These are phyloP conservation scores for Kryphioiulus occultus DNA, from an alignment of 2,888 invertebrate genomes.

Conservation along the genomic window DNA sequence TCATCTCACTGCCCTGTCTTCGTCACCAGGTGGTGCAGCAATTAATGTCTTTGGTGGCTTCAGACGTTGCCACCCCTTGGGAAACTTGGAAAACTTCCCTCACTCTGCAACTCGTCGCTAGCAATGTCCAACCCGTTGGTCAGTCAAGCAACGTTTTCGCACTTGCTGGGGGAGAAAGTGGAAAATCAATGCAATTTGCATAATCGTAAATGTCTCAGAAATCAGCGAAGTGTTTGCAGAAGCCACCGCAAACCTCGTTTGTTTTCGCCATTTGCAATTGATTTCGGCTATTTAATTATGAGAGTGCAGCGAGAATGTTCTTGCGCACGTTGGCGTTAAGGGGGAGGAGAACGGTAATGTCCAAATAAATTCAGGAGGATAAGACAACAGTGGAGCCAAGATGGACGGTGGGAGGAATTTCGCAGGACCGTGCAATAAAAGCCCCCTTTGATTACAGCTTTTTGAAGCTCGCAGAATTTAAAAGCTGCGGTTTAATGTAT, in stretches of 20 bases:
- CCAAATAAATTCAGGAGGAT: neutral
- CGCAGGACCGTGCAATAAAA: neutral
- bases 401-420: neutral
- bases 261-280: constrained; percentile 5
- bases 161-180: neutral
- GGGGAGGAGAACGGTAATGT: neutral
- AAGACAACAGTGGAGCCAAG: neutral
- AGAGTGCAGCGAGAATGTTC: neutral
- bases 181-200: constrained; percentile 8
- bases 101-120: neutral
- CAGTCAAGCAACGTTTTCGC: neutral
- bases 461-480: neutral
- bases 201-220: neutral
- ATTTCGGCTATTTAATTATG: neutral
- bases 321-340: neutral
- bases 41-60: neutral
- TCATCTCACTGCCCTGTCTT: neutral
- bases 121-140: neutral
- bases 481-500: neutral
- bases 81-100: neutral
- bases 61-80: neutral
- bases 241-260: neutral
- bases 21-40: neutral
- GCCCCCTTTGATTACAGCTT: neutral
- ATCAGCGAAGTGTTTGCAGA: constrained; percentile 5